A percentile compares a stretch with the other conserved stretches of the same genome.
Conservation (phyloP, 2,888 invertebrate species). For the Dendrolimus pini region DNA sequence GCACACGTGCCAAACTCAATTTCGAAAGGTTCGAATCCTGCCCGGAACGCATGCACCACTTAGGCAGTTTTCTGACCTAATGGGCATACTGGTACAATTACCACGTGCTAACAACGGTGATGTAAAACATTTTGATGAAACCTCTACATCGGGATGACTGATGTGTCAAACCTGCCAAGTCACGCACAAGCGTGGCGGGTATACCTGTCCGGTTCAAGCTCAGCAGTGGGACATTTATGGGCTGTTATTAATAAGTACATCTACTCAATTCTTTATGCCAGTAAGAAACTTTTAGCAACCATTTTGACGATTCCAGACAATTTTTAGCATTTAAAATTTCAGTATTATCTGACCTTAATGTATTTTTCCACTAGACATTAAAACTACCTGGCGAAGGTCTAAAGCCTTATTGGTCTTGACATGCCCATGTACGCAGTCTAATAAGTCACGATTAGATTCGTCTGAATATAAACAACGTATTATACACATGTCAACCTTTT, state of each 20-base stretch:
- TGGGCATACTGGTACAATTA: not conserved
- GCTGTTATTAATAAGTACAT: no score
- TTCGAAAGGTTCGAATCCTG: not conserved
- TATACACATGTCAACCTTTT: not conserved
- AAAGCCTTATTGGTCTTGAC: not conserved
- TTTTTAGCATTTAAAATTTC: no score
- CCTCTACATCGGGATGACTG: not conserved
- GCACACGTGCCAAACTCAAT: no score
- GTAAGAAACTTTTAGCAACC: no score
- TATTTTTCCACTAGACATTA: not conserved
- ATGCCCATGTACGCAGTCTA: not conserved
- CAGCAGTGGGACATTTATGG: not conserved
- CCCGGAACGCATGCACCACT: not conserved
- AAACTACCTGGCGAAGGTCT: not conserved
- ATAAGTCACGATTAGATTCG: not conserved
- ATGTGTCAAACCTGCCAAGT: not conserved
- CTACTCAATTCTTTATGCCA: no score
- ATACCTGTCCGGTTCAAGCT: not conserved
- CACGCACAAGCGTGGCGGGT: not conserved
- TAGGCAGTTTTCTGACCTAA: not conserved
- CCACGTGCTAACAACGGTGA: not conserved
- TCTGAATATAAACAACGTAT: not conserved
- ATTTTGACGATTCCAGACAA: no score
- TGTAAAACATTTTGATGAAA: not conserved
- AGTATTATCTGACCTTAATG: not conserved